A percentile compares a stretch with the other conserved stretches of the same genome.
Conservation (phyloP, 2,113 vertebrate genomes). For the Calonectris borealis region DNA sequence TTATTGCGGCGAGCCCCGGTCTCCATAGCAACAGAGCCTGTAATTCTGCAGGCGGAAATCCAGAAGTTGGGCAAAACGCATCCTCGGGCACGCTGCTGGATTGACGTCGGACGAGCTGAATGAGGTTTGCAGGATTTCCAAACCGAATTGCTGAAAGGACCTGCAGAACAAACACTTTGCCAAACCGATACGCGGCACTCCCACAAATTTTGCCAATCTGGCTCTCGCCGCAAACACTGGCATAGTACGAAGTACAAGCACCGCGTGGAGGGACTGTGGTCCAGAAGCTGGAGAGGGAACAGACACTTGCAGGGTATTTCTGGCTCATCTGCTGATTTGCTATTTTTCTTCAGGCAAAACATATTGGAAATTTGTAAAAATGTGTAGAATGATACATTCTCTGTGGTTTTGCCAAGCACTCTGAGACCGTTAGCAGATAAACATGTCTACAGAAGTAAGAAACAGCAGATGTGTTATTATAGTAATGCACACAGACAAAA, state of each 20-base stretch:
- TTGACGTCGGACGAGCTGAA: accelerated
- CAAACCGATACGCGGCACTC: accelerated
- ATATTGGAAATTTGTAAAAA: neutral
- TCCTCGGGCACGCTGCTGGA: accelerated
- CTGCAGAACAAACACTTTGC: accelerated
- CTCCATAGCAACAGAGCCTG: neutral
- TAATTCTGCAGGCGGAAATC: neutral
- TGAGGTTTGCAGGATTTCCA: accelerated
- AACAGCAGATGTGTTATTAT: neutral
- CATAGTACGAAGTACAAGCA: accelerated
- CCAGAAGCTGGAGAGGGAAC: neutral
- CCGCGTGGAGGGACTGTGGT: neutral
- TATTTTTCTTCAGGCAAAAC: neutral
- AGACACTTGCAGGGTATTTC: neutral
- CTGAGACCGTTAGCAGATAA: neutral
- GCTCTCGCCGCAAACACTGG: neutral
- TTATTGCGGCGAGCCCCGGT: neutral
- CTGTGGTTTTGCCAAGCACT: neutral
- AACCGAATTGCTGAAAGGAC: accelerated
- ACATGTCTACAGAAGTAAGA: neutral
- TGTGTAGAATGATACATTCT: accelerated
- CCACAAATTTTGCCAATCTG: accelerated
- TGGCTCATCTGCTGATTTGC: neutral
- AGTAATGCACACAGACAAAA: neutral
- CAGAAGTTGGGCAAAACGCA: neutral